Conservation (phyloP, 2,888 invertebrate species). For the Daptonema setosum region DNA sequence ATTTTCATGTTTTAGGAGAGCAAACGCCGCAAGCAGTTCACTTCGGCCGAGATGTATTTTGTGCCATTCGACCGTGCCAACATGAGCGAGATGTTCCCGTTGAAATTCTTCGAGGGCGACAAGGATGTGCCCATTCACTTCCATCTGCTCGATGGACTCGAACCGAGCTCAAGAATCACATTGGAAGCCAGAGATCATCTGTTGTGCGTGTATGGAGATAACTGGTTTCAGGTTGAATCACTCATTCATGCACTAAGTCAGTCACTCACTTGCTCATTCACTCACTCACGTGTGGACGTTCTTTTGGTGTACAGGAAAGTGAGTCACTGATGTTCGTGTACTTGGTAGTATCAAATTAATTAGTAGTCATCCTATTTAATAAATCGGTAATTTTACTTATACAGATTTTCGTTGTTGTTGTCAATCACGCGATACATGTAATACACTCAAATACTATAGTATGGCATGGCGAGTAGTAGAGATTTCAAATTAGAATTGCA, state of each 20-base stretch:
- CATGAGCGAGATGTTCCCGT: slow-evolving; percentile 23
- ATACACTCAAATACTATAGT: too few species aligned
- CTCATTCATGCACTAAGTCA: not conserved
- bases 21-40: slow-evolving; percentile 18
- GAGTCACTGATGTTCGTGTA: too few species aligned
- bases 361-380: too few species aligned
- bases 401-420: too few species aligned
- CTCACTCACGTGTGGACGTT: too few species aligned
- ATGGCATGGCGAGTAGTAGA: too few species aligned
- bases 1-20: slow-evolving; percentile 2
- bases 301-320: too few species aligned
- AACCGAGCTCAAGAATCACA: slow-evolving; percentile 3
- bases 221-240: slow-evolving; percentile 17
- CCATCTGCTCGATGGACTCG: slow-evolving; percentile 15
- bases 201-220: slow-evolving; percentile 27
- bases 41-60: slow-evolving; percentile 26
- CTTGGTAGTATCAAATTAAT: too few species aligned
- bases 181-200: slow-evolving; percentile 15
- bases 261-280: too few species aligned
- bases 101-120: slow-evolving; percentile 24
- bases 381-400: too few species aligned
- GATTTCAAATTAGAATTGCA: too few species aligned
- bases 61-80: slow-evolving; percentile 23
- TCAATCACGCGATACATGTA: too few species aligned
- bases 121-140: slow-evolving; percentile 7